A percentile compares a stretch with the other conserved stretches of the same genome.
Evolutionary conservation across 2,888 invertebrate species (phyloP).

Genomic region (Craniophora ligustri): DNA sequence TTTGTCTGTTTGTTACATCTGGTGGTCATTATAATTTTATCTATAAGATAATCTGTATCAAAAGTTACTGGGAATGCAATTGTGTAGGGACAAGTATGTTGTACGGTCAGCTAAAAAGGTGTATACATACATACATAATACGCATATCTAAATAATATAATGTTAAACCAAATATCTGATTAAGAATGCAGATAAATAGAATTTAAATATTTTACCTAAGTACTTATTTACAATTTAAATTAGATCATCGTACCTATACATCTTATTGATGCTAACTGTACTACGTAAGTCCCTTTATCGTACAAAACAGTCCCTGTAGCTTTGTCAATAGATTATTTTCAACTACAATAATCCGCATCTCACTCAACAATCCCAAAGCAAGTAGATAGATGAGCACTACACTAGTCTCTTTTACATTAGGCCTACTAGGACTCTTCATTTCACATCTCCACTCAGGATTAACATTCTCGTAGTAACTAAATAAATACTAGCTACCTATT

Average conservation of each 20-base stretch:
- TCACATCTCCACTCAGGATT: constrained; percentile 51
- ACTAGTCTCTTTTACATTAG: constrained; percentile 56
- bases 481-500: constrained; percentile 82
- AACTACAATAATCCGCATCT: constrained; percentile 27
- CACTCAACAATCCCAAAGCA: constrained; percentile 44
- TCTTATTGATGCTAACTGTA: too few relatives aligned
- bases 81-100: background rate
- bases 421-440: constrained; percentile 62
- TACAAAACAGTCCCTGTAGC: constrained; percentile 16
- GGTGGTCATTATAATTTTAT: constrained; percentile 56
- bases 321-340: constrained; percentile 31
- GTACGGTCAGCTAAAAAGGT: too few relatives aligned
- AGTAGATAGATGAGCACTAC: constrained; percentile 48
- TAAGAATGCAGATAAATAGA: too few relatives aligned
- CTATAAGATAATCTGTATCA: constrained; percentile 30
- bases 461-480: constrained; percentile 67
- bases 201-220: too few relatives aligned
- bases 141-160: too few relatives aligned
- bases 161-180: too few relatives aligned
- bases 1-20: constrained; percentile 65
- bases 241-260: too few relatives aligned
- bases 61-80: constrained; percentile 40
- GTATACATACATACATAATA: too few relatives aligned
- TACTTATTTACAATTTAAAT: too few relatives aligned
- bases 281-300: background rate